phyloP scores from a whole-genome alignment of 2,797 vertebrate genomes.

The Cebuella pygmaea region DNA sequence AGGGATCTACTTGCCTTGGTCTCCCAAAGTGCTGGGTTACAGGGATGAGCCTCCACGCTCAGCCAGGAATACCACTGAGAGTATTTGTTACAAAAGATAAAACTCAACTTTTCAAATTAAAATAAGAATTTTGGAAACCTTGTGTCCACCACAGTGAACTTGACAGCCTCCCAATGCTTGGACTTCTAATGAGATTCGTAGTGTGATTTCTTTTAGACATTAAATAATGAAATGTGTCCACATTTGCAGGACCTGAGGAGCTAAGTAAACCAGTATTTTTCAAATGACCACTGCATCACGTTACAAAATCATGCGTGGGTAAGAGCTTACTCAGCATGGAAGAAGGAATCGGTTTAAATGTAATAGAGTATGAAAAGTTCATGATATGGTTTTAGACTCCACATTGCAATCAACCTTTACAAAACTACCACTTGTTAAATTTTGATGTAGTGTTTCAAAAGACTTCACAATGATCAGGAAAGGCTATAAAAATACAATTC shows the following conservation, averaged over 20 bases:
- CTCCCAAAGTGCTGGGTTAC: too few species aligned
- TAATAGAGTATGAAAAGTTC: background rate
- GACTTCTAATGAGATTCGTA: background rate
- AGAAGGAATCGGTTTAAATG: background rate
- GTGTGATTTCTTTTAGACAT: background rate
- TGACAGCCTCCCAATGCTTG: background rate
- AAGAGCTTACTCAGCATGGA: background rate
- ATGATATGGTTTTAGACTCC: background rate
- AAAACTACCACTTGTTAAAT: constrained; percentile 21
- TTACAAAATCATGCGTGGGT: background rate
- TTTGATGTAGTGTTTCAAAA: background rate
- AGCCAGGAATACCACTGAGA: background rate
- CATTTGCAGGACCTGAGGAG: background rate
- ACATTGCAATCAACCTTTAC: background rate
- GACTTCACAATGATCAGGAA: background rate
- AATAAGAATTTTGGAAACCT: background rate
- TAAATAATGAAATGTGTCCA: constrained; percentile 10
- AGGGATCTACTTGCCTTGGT: too few species aligned
- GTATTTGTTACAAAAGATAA: constrained; percentile 45
- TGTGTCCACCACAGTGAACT: background rate
- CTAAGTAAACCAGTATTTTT: constrained; percentile 3
- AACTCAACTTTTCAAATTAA: background rate
- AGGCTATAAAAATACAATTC: background rate
- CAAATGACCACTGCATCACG: background rate
- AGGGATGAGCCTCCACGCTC: too few species aligned